phyloP scores from a whole-genome alignment of 2,113 vertebrate genomes.

The Malurus melanocephalus region DNA sequence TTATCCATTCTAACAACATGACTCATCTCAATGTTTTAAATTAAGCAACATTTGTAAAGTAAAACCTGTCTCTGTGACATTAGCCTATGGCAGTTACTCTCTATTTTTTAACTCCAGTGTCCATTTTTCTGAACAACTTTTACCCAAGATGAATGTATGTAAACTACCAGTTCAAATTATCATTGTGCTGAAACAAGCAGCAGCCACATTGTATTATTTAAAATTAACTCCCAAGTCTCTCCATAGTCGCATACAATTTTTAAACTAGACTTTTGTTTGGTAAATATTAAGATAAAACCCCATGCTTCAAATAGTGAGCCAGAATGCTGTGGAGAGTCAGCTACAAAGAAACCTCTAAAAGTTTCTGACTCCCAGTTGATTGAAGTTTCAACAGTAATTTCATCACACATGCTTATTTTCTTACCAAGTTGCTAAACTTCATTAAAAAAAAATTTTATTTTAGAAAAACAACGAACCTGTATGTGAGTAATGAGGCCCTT shows the following conservation, averaged over 20 bases:
- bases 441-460: neutral
- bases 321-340: neutral
- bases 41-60: neutral
- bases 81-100: neutral
- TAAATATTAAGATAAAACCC: neutral
- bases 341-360: neutral
- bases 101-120: neutral
- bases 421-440: neutral
- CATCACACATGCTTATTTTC: neutral
- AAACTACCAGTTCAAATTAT: neutral
- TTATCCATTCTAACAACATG: neutral
- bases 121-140: neutral
- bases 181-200: neutral
- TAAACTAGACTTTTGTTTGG: neutral
- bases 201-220: neutral
- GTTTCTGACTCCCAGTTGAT: neutral
- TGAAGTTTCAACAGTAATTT: neutral
- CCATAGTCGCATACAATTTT: neutral
- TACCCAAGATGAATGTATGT: neutral
- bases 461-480: neutral
- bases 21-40: neutral
- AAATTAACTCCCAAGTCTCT: neutral
- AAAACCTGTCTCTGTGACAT: neutral
- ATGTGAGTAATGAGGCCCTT: neutral
- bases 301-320: neutral